Base-by-base conservation (phyloP, 1,140 invertebrate genomes). In the Drosophila asahinai region DNA sequence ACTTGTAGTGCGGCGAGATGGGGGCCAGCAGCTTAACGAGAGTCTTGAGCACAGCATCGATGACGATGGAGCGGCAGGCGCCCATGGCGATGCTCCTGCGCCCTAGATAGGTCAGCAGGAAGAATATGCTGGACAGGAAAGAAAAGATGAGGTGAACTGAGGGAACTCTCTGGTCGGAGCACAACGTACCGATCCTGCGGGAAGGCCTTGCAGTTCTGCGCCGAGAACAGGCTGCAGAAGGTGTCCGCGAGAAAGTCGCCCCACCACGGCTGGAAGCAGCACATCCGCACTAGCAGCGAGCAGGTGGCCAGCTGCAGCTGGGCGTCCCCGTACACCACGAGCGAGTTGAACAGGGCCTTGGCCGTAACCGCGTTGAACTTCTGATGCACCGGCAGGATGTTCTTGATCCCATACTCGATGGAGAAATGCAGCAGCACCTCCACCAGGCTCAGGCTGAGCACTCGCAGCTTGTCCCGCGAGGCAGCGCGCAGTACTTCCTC, bases 171-270 rank as follows among this genome's bases (percentile, higher is more conserved):
- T 40, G n/a, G 1, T 9, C 2, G n/a, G 1, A 9, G 15, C 0
- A n/a, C 45, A 9, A 60, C 80, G 73, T 92, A 97, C 97, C 97
- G 96, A 92, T 98, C 97, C 89, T 98, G 96, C 33, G 97, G 96
- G 86, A 97, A 97, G 47, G 97, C 96, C 55, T 95, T 94, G 19
- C 95, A 95, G 72, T 97, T 96, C 15, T 96, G 95, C 0, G 96
- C 96, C 3, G 96, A 96, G 91, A 97, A 98, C 54, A 98, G 95
- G 76, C 95, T 94, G 15, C 95, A 95, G 25, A 98, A 94, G 12
- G 96, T 97, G 83, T 96, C 96, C 2, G 97, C 96, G 5, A 99
- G 94, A 86, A 98, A 98, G 65, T 96, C 95, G 14, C 97, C 97
- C 97, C 97, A 98, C 97, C 97, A 98, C 1, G 95, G 94, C 90